Conservation (phyloP, 1,140 invertebrate genomes). For the Achroia grisella region DNA sequence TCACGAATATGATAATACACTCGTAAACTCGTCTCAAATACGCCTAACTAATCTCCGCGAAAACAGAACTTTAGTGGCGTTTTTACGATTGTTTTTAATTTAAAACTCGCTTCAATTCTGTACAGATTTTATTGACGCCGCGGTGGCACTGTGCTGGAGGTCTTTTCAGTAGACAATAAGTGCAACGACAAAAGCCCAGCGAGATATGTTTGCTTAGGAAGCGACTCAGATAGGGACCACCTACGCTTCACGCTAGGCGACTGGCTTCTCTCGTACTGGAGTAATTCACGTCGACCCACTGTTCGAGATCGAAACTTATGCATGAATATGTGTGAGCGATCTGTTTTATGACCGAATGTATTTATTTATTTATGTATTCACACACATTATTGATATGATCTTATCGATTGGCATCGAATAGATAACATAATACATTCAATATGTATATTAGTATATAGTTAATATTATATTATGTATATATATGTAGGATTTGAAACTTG, state of each 20-base stretch:
- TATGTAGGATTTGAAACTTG: no score
- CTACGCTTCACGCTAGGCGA: not conserved
- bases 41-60: not conserved
- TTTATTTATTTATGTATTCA: not conserved
- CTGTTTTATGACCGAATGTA: not conserved
- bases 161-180: not conserved
- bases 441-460: not conserved
- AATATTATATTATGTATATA: not conserved
- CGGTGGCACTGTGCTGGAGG: not conserved
- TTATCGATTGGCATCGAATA: no score
- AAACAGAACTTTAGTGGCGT: not conserved
- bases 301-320: not conserved
- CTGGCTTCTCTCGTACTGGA: not conserved
- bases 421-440: not conserved
- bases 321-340: no score
- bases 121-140: not conserved
- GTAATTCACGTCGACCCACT: no score
- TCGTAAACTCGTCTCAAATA: not conserved
- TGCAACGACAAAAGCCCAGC: constrained; percentile 1
- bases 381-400: not conserved
- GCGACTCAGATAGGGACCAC: constrained; percentile 1
- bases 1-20: constrained; percentile 1
- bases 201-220: not conserved
- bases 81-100: constrained; percentile 3
- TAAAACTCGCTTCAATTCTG: not conserved